Percentiles rank a stretch among this genome's conserved stretches.
These are phyloP conservation scores for Diarsia dahlii DNA, from an alignment of 2,888 invertebrate genomes.

Conservation along the genomic window DNA sequence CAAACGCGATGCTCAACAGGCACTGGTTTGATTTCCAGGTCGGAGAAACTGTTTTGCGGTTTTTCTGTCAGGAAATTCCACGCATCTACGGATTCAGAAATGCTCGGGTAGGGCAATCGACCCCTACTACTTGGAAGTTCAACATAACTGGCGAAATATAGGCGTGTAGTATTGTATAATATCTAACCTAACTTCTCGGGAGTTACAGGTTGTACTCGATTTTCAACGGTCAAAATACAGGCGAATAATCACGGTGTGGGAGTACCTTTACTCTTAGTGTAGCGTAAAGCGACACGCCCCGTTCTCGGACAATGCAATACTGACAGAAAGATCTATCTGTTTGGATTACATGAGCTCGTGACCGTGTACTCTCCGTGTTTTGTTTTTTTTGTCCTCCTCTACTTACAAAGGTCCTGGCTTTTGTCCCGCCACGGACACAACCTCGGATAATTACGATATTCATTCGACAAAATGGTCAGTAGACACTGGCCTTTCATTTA, in stretches of 20 bases:
- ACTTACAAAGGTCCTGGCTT: conserved; percentile 66
- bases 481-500: conserved; percentile 20
- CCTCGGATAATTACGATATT: conserved; percentile 58
- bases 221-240: neutral
- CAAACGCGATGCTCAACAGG: neutral
- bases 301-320: conserved; percentile 70
- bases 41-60: neutral
- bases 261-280: conserved; percentile 37
- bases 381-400: conserved; percentile 71
- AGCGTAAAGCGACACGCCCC: conserved; percentile 61
- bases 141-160: neutral
- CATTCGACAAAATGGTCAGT: conserved; percentile 52
- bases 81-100: no score
- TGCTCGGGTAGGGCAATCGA: neutral
- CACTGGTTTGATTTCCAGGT: neutral
- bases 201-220: neutral
- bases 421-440: conserved; percentile 66
- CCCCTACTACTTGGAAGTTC: neutral
- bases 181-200: neutral
- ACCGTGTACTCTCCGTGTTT: conserved; percentile 76
- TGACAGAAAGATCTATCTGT: conserved; percentile 83
- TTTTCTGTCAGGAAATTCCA: neutral
- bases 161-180: neutral
- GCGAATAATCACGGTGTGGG: neutral
- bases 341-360: conserved; percentile 83